Conservation (phyloP, 2,888 invertebrate genomes). For the Galerucella nymphaeae region DNA sequence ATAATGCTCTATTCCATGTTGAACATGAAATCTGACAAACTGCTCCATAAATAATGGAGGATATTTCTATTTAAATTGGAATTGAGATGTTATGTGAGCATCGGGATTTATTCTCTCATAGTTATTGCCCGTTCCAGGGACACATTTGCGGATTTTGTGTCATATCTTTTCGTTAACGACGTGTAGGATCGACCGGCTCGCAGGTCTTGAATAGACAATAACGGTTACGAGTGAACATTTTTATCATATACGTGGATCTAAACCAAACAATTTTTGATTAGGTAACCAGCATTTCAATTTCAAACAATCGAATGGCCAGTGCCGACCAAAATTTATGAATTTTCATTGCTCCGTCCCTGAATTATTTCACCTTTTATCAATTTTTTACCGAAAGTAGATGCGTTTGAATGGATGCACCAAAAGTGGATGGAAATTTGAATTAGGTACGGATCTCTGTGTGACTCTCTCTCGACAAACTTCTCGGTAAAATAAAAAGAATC, state of each 20-base stretch:
- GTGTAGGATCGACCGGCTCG: not conserved
- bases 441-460: no score
- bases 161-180: slow-evolving; percentile 6
- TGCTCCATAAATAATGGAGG: slow-evolving; percentile 30
- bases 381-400: no score
- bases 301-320: no score
- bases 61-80: slow-evolving; percentile 30
- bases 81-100: slow-evolving; percentile 29
- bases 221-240: not conserved
- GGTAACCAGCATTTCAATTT: no score
- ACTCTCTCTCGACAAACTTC: no score
- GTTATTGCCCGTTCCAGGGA: slow-evolving; percentile 23
- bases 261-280: not conserved
- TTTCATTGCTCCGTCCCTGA: no score
- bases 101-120: slow-evolving; percentile 12
- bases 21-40: slow-evolving; percentile 37
- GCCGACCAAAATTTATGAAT: no score
- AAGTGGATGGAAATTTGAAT: no score
- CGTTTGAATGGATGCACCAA: no score
- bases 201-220: slow-evolving; percentile 1
- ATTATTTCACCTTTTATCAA: no score
- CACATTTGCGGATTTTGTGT: slow-evolving; percentile 22
- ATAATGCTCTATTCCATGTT: slow-evolving; percentile 29
- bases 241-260: not conserved
- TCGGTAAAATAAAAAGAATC: no score